Evolutionary conservation across 2,888 invertebrate genomes (phyloP), one percentile per base, ranked within the genome.

Genomic region (Teleogryllus oceanicus): DNA sequence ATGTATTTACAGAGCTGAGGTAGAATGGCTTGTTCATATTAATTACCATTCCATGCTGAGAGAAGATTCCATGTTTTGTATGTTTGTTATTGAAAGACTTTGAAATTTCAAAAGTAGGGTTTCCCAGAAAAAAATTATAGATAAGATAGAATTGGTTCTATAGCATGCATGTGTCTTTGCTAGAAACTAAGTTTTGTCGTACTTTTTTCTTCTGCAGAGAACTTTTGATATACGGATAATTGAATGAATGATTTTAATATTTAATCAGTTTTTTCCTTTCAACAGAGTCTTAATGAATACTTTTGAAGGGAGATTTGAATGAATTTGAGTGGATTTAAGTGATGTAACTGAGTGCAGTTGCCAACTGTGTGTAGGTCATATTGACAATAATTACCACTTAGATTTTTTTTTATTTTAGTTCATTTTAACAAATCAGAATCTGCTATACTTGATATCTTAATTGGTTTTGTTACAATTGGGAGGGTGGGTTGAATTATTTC

Each of bases 151-250:
- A 18, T 62, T 62, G 3, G 62, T 62, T n/a, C 37, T 8, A 37
- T 37, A 37, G n/a, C 62, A 62, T 62, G 62, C 62, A 62, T 62
- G 62, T 62, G 62, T 62, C 62, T 62, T 62, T 62, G 62, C 62
- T 62, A 62, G 62, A 62, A n/a, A 18, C n/a, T 62, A n/a, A 5
- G 62, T 18, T 18, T 13, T 62, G 62, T 62, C 62, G 16, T 13
- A 18, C n/a, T 18, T 11, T 12, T 62, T 62, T 62, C 62, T 62
- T 62, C n/a, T 62, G 62, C 62, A 13, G n/a, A 13, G 62, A 62
- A 62, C n/a, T 62, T 62, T 62, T 8, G 11, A 12, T 62, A 62
- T 8, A 13, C 18, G 16, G 2, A 12, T 12, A 62, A 62, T 62
- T 62, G 62, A 16, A 62, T 62, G 37, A 37, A 62, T 62, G n/a